phyloP scores from a whole-genome alignment of 2,113 vertebrate genomes.

The Sakesphorus luctuosus region DNA sequence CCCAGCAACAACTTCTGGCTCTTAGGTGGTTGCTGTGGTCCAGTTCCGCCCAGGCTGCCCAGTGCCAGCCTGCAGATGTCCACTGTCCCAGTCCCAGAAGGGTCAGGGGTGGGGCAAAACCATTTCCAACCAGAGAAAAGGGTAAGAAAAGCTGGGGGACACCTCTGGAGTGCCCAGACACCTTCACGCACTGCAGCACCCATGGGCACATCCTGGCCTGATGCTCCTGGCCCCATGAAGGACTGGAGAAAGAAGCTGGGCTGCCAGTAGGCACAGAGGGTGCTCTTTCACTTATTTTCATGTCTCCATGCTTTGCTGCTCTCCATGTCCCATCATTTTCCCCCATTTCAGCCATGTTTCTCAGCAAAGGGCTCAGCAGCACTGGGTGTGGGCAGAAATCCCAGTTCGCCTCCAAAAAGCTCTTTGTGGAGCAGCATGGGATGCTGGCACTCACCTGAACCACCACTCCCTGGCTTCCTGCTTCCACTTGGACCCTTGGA shows the following conservation, averaged over 20 bases:
- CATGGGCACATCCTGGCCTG: background rate
- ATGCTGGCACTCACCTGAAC: conserved; percentile 74
- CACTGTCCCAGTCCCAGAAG: background rate
- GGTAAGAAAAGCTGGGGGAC: too few species aligned
- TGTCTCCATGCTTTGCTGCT: background rate
- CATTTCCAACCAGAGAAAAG: background rate
- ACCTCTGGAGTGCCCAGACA: background rate
- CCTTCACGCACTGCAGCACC: rapidly evolving
- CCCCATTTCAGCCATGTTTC: background rate
- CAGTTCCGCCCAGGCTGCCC: background rate
- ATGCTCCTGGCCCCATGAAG: background rate
- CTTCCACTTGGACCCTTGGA: conserved; percentile 67
- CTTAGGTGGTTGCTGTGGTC: background rate
- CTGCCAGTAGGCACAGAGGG: rapidly evolving
- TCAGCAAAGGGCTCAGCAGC: background rate
- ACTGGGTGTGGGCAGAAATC: background rate
- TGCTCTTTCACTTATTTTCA: background rate
- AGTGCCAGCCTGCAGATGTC: background rate
- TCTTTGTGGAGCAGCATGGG: background rate
- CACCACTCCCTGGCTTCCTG: conserved; percentile 59
- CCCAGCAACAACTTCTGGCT: background rate
- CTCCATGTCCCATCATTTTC: background rate
- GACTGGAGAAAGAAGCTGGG: background rate
- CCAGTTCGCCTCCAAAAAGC: background rate
- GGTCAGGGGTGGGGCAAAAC: background rate